These are phyloP conservation scores for Pipa parva DNA, from an alignment of 2,113 vertebrate genomes.

Conservation along the genomic window DNA sequence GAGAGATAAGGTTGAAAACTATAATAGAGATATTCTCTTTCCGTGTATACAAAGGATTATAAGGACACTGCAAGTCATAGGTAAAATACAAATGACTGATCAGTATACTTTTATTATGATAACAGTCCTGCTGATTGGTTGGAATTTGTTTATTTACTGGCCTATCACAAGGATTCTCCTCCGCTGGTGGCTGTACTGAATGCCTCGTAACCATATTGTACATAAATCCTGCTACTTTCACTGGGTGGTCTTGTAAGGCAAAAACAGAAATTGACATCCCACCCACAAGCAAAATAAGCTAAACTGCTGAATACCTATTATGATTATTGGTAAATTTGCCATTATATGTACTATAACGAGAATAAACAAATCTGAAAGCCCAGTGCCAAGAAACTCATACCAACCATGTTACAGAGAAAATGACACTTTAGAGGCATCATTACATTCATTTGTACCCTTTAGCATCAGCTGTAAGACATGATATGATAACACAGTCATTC, in stretches of 20 bases:
- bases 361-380: constrained; percentile 12
- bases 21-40: too few species aligned
- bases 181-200: too few species aligned
- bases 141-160: too few species aligned
- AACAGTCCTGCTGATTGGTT: too few species aligned
- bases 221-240: not conserved
- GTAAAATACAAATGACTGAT: too few species aligned
- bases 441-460: not conserved
- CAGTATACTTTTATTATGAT: too few species aligned
- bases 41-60: too few species aligned
- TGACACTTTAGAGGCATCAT: constrained; percentile 26
- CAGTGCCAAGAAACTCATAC: constrained; percentile 31
- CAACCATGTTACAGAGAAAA: constrained; percentile 7
- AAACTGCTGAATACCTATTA: constrained; percentile 3
- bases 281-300: constrained; percentile 5
- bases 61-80: too few species aligned
- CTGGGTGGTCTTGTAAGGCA: constrained; percentile 11
- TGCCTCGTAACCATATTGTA: too few species aligned
- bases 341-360: not conserved
- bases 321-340: constrained; percentile 1
- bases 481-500: not conserved
- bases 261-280: not conserved
- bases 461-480: constrained; percentile 24
- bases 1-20: too few species aligned
- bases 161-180: too few species aligned